These are phyloP conservation scores for Prunella fulvescens DNA, from an alignment of 2,113 vertebrate genomes.

Conservation along the genomic window DNA sequence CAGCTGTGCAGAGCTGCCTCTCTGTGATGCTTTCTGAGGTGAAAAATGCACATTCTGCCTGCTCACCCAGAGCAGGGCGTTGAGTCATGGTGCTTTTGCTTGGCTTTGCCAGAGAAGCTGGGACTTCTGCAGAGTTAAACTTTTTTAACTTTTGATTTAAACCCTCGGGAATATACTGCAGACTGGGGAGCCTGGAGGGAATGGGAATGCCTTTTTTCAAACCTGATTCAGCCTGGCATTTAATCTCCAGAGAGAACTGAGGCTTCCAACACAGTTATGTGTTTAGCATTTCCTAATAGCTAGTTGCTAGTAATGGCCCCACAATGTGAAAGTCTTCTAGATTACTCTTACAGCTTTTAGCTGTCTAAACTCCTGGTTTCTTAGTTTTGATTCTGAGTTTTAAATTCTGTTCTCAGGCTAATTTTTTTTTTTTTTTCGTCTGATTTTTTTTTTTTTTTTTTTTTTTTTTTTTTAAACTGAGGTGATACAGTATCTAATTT, in stretches of 20 bases:
- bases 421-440: not conserved
- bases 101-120: not conserved
- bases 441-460: not conserved
- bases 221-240: slow-evolving; percentile 41
- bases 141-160: slow-evolving; percentile 8
- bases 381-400: not conserved
- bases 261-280: not conserved
- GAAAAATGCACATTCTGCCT: not conserved
- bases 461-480: not conserved
- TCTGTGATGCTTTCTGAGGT: not conserved
- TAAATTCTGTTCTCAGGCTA: not conserved
- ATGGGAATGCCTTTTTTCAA: not conserved
- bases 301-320: not conserved
- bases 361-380: not conserved
- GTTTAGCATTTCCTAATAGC: slow-evolving; percentile 35
- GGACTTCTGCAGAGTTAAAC: not conserved
- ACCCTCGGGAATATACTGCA: not conserved
- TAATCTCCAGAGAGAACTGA: slow-evolving; percentile 38
- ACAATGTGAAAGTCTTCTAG: not conserved
- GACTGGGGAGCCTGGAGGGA: not conserved
- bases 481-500: accelerated
- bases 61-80: not conserved
- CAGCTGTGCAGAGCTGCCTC: not conserved
- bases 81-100: not conserved
- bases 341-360: not conserved